Base-by-base conservation (phyloP, 1,140 invertebrate genomes). In the Palaemon carinicauda region DNA sequence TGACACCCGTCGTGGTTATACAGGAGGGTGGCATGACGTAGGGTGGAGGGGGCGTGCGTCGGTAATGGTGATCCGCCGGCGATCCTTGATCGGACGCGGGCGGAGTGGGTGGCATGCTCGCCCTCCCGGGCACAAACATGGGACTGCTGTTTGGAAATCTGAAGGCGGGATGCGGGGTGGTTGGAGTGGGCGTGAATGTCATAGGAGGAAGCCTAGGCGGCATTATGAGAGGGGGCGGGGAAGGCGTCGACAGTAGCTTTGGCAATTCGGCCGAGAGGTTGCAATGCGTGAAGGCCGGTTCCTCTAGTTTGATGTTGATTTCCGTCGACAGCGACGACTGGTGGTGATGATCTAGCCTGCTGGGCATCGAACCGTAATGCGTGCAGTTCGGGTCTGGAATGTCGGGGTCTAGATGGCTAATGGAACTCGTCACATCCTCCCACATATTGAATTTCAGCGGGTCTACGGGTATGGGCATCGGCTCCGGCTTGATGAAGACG, bases 341-440 rank as follows among this genome's bases (percentile, higher is more conserved):
- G 21, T 51, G 21, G n/a, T n/a, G n/a, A n/a, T n/a, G n/a, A n/a
- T n/a, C n/a, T 7, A 19, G 14, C 33, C 14, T 21, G 14, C 27
- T 7, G 33, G 33, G n/a, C 24, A 17, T 27, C 65, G 41, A 27
- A 21, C 21, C 24, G 12, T 14, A 56, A n/a, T 29, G n/a, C 29
- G 19, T 21, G 24, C 24, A 78, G 29, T 17, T 21, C n/a, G 82
- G 15, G 50, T 80, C 82, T 95, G n/a, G 96, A 95, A 91, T 96
- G 91, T 96, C 96, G 19, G 96, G 96, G 91, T 97, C 96, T 88
- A 96, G 94, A 91, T 96, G 96, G 90, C 96, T 95, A 91, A 97
- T 96, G 89, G 95, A 96, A 90, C 95, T 96, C 71, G 96, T 95
- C 91, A 97, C 96, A 92, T 97, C 96, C 91, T 97, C 96, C 96